phyloP scores from a whole-genome alignment of 2,888 invertebrate species.

The Cephalotes varians region DNA sequence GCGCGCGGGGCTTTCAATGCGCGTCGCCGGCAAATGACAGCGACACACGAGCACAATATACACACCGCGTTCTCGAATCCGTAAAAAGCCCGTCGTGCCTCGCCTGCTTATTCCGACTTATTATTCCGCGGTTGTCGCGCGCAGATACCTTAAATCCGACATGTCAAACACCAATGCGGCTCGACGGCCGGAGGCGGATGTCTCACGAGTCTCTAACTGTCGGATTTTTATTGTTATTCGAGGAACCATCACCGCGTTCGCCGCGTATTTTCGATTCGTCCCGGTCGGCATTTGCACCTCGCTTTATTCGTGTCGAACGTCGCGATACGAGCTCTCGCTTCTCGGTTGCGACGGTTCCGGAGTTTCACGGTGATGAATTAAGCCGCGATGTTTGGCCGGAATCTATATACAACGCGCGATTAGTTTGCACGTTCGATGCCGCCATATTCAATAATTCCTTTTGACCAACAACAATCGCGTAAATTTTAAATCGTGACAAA shows the following conservation, averaged over 20 bases:
- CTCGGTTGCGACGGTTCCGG: constrained; percentile 38
- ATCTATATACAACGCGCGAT: constrained; percentile 19
- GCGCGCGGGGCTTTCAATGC: constrained; percentile 55
- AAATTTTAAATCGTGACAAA: constrained; percentile 7
- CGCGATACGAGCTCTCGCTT: background rate
- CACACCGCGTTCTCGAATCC: constrained; percentile 56
- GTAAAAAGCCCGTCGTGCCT: constrained; percentile 57
- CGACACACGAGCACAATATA: constrained; percentile 52
- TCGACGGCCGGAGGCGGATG: constrained; percentile 36
- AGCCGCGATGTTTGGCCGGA: constrained; percentile 42
- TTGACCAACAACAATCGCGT: background rate
- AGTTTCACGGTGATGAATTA: constrained; percentile 42
- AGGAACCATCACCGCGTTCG: background rate
- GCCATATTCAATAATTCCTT: background rate
- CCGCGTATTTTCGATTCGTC: constrained; percentile 26
- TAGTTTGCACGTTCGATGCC: constrained; percentile 10
- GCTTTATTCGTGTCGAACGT: constrained; percentile 35
- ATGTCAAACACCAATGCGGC: constrained; percentile 66
- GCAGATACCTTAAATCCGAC: constrained; percentile 71
- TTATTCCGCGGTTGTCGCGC: constrained; percentile 68
- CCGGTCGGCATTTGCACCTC: constrained; percentile 12
- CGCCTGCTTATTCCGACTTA: constrained; percentile 54
- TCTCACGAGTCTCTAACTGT: constrained; percentile 39
- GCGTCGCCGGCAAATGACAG: constrained; percentile 40
- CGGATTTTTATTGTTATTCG: constrained; percentile 59